Evolutionary conservation across 2,113 vertebrate species (phyloP), one percentile per base, ranked within the genome.

Genomic region (Columba janthina): DNA sequence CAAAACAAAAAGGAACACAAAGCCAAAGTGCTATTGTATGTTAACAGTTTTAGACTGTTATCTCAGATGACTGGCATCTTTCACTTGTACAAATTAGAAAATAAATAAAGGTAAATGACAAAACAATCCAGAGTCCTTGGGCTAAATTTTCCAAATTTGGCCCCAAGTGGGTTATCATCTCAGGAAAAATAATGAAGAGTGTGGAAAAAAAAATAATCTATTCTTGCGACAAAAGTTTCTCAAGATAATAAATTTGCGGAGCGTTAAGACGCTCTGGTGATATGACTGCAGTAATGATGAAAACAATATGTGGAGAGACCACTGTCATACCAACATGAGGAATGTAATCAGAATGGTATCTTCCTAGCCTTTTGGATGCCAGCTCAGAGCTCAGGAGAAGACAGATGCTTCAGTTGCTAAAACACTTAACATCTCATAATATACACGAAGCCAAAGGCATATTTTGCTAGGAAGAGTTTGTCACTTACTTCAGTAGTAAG

Each of bases 201-300:
- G 22, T 75, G 44, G 44, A 40, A 40, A 38, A 42, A 38, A 74
- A 74, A 89, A 73, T 72, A 77, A 42, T 20, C 44, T 78, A 25
- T 46, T 82, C 18, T 69, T 80, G 48, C 32, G 38, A 80, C 38
- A 92, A 77, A 90, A 83, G 74, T 21, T 73, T 81, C 85, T 85
- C 66, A 93, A 95, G 76, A 92, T 81, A 54, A 89, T 83, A 87
- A 92, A 90, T 18, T 90, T 79, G 71, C 71, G 86, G 29, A 71
- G 19, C 56, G 24, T 73, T 86, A 94, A 78, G 67, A 71, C 29
- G 51, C 34, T 85, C 51, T 78, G 67, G 38, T 83, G 73, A 87
- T 93, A 77, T 11, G 54, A 92, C 46, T 73, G 50, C 53, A 89
- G 66, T 34, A 92, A 71, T n/a, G 80, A 95, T 85, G 75, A 75